Conservation (phyloP, 2,113 vertebrate species). For the Columbina picui region DNA sequence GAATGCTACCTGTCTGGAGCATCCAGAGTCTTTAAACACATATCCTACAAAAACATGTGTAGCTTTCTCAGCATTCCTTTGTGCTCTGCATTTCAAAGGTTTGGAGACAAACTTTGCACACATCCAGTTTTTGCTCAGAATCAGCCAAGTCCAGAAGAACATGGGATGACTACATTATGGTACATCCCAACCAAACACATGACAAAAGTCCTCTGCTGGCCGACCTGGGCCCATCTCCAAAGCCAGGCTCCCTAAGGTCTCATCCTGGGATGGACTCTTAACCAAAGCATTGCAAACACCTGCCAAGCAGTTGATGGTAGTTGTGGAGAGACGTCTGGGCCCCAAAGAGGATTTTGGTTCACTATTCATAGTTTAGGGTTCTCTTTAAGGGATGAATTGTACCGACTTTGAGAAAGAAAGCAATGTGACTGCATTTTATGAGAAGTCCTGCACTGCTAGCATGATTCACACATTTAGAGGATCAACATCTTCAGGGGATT, state of each 20-base stretch:
- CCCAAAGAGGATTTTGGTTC: not conserved
- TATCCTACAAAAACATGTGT: not conserved
- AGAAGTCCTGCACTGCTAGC: not conserved
- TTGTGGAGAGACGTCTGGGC: not conserved
- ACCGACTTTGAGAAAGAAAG: not conserved
- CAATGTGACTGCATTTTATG: not conserved
- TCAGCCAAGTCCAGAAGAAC: not conserved
- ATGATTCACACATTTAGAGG: fast-evolving
- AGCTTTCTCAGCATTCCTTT: not conserved
- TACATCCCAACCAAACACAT: not conserved
- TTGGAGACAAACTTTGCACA: not conserved
- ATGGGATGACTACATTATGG: not conserved
- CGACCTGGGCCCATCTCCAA: not conserved
- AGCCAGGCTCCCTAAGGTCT: not conserved
- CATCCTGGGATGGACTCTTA: not conserved
- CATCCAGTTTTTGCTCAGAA: not conserved
- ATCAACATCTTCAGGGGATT: not conserved
- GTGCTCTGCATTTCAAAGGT: not conserved
- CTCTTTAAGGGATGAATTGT: not conserved
- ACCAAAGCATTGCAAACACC: not conserved
- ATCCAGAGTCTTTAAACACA: not conserved
- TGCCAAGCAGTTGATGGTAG: not conserved
- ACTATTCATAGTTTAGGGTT: not conserved
- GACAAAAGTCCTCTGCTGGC: not conserved
- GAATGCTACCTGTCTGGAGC: not conserved